A percentile compares a stretch with the other conserved stretches of the same genome.
Conservation (phyloP, 1,140 invertebrate species). For the Pentalonia nigronervosa region DNA sequence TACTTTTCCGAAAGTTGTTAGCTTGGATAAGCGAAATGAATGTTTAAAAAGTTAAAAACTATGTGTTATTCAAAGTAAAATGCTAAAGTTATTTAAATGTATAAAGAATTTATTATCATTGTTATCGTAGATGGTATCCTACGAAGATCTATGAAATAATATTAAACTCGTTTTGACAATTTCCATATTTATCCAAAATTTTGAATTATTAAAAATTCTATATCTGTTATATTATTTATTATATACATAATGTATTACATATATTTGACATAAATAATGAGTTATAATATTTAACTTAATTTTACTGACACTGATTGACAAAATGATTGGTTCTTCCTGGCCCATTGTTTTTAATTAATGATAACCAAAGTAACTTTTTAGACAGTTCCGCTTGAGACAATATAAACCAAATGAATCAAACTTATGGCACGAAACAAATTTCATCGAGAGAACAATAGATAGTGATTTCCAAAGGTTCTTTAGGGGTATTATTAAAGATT, state of each 20-base stretch:
- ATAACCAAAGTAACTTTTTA: slow-evolving; percentile 33
- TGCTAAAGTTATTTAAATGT: neutral
- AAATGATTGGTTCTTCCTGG: neutral
- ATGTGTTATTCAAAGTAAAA: neutral
- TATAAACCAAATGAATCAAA: slow-evolving; percentile 24
- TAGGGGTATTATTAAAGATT: neutral
- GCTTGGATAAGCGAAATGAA: neutral
- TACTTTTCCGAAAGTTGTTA: neutral
- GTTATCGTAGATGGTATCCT: neutral
- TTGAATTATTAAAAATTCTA: neutral
- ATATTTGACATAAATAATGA: neutral
- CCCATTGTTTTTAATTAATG: slow-evolving; percentile 28
- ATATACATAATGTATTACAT: too few relatives aligned
- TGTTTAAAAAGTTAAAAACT: neutral
- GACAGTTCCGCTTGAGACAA: neutral
- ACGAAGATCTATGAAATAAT: neutral
- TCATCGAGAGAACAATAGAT: neutral
- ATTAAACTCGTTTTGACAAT: neutral
- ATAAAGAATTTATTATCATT: neutral
- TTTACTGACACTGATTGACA: neutral
- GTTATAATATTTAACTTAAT: neutral
- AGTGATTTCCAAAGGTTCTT: neutral
- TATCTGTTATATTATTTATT: neutral
- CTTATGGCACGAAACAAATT: neutral
- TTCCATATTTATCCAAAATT: neutral